phyloP scores from a whole-genome alignment of 2,888 invertebrate species.

The Nephrotoma guestfalica region DNA sequence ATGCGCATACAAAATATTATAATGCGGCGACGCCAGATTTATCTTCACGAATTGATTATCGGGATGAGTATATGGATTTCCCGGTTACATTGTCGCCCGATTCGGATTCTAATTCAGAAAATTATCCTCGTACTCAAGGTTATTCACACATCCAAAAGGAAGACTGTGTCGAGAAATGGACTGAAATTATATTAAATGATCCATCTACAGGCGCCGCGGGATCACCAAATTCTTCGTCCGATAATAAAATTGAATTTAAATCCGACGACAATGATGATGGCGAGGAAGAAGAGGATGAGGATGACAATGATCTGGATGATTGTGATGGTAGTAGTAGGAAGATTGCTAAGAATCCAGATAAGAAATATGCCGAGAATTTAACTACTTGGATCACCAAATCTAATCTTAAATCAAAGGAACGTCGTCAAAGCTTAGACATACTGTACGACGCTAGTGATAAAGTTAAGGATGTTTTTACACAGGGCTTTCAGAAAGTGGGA shows the following conservation, averaged over 20 bases:
- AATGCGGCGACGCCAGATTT: not conserved
- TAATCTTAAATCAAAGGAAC: constrained; percentile 34
- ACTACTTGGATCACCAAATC: constrained; percentile 20
- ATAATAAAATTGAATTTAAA: constrained; percentile 10
- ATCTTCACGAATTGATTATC: constrained; percentile 16
- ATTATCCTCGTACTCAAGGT: not conserved
- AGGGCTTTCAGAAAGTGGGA: constrained; percentile 58
- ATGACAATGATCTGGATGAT: not conserved
- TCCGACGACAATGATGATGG: constrained; percentile 28
- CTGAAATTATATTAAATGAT: constrained; percentile 30
- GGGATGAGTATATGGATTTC: constrained; percentile 29
- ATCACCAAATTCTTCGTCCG: constrained; percentile 20
- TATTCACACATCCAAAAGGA: not conserved
- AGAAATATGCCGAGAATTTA: constrained; percentile 11
- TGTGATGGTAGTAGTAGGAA: not conserved
- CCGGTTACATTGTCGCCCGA: constrained; percentile 24
- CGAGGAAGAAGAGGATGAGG: constrained; percentile 1
- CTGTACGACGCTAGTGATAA: constrained; percentile 64
- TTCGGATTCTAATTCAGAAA: constrained; percentile 1
- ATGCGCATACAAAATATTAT: not conserved
- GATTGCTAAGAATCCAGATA: constrained; percentile 3
- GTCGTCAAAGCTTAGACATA: constrained; percentile 63
- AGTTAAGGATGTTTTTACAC: constrained; percentile 65
- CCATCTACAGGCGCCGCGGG: constrained; percentile 32
- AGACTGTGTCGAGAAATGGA: constrained; percentile 29